phyloP scores from a whole-genome alignment of 2,888 invertebrate species.

The Xanthia icteritia region DNA sequence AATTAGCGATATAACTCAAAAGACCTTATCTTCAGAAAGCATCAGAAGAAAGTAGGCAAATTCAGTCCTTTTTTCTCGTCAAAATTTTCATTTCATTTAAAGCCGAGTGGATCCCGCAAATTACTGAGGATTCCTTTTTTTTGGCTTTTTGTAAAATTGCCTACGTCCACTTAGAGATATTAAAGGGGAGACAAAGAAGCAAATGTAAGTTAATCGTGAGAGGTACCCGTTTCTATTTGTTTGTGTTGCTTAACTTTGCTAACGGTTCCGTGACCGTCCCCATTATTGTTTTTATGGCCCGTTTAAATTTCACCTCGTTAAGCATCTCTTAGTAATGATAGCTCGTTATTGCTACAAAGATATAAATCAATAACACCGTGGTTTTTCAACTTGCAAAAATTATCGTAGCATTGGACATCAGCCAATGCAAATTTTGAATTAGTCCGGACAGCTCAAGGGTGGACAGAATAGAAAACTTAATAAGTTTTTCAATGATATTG shows the following conservation, averaged over 20 bases:
- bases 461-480: conserved; percentile 14
- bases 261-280: conserved; percentile 36
- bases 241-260: conserved; percentile 55
- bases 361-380: conserved; percentile 5
- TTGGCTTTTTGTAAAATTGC: conserved; percentile 87
- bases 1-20: conserved; percentile 71
- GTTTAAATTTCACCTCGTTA: conserved; percentile 51
- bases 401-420: conserved; percentile 21
- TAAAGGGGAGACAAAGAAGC: conserved; percentile 84
- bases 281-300: conserved; percentile 53
- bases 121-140: conserved; percentile 82
- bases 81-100: conserved; percentile 87
- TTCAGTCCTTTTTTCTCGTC: conserved; percentile 77
- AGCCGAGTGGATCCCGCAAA: conserved; percentile 84
- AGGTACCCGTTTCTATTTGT: conserved; percentile 69
- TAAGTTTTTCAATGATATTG: conserved; percentile 36
- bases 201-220: conserved; percentile 79
- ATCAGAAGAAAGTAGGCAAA: conserved; percentile 69
- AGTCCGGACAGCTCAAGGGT: not conserved
- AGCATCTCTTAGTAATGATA: conserved; percentile 28
- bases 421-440: conserved; percentile 44
- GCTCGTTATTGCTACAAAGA: conserved; percentile 16
- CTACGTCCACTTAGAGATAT: conserved; percentile 88
- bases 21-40: conserved; percentile 69
- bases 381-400: conserved; percentile 24